Percentiles rank a stretch among this genome's conserved stretches.
Evolutionary conservation across 2,888 invertebrate species (phyloP).

Genomic region (Nysson spinosus): DNA sequence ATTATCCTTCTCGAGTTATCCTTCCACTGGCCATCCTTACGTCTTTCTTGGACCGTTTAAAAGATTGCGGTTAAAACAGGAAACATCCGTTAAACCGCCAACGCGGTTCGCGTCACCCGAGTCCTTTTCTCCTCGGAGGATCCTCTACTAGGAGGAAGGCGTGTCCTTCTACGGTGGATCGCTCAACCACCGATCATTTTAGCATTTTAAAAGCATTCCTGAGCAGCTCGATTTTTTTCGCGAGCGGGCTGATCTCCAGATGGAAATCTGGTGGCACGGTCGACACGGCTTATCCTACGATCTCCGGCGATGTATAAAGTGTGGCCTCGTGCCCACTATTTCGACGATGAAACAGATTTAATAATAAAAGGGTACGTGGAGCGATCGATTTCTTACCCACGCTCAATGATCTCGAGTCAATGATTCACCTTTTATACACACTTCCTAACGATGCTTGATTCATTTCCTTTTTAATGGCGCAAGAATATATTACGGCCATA

Average conservation of each 20-base stretch:
- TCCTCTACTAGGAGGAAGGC: slow-evolving; percentile 24
- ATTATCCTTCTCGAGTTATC: too few species aligned
- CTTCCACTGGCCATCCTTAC: slow-evolving; percentile 32
- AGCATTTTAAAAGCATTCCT: slow-evolving; percentile 67
- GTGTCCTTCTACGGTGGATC: slow-evolving; percentile 42
- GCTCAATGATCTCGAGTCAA: slow-evolving; percentile 38
- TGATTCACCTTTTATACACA: too few species aligned
- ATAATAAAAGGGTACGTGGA: slow-evolving; percentile 45
- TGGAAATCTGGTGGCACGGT: slow-evolving; percentile 38
- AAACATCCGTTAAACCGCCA: slow-evolving; percentile 7
- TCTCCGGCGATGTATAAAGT: slow-evolving; percentile 39
- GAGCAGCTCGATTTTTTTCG: slow-evolving; percentile 52
- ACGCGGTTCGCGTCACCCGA: slow-evolving; percentile 4
- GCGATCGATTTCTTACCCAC: slow-evolving; percentile 56
- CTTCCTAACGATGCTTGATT: too few species aligned
- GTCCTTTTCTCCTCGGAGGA: neutral
- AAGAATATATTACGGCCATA: too few species aligned
- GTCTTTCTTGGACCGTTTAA: slow-evolving; percentile 51
- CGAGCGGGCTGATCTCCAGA: slow-evolving; percentile 41
- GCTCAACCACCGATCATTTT: slow-evolving; percentile 53
- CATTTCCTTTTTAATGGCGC: neutral
- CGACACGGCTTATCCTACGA: slow-evolving; percentile 35
- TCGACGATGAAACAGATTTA: slow-evolving; percentile 45
- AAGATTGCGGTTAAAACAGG: slow-evolving; percentile 36
- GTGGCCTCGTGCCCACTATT: slow-evolving; percentile 44